These are phyloP conservation scores for Eilema caniola DNA, from an alignment of 2,888 invertebrate species.

Conservation along the genomic window DNA sequence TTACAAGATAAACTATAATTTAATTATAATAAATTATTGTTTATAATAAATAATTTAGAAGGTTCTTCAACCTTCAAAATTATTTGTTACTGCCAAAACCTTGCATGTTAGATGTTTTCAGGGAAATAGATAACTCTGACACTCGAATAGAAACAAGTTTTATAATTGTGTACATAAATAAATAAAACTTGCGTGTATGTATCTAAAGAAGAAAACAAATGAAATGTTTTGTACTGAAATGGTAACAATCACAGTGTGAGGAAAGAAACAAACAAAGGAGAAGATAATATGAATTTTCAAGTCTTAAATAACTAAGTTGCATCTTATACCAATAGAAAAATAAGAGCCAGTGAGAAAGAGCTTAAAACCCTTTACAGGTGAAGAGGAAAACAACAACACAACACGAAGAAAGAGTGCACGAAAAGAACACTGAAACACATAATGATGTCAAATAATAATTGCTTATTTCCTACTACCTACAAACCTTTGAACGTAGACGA, in stretches of 20 bases:
- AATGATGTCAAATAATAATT: neutral
- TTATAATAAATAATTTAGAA: too few relatives aligned
- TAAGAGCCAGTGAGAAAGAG: neutral
- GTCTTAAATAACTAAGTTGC: neutral
- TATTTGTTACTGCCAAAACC: neutral
- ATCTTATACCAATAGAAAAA: neutral
- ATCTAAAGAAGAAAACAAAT: neutral
- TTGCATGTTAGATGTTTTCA: neutral
- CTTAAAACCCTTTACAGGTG: slow-evolving; percentile 1
- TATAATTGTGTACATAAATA: too few relatives aligned
- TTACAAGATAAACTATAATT: slow-evolving; percentile 7
- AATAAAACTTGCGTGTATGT: neutral
- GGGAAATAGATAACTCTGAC: neutral
- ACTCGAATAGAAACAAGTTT: too few relatives aligned
- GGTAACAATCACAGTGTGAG: neutral
- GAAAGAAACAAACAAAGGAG: neutral
- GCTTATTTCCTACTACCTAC: too few relatives aligned
- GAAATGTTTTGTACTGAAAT: neutral
- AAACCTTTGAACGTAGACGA: neutral
- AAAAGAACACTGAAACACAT: neutral
- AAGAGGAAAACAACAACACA: neutral
- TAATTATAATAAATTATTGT: too few relatives aligned
- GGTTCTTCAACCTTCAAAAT: too few relatives aligned
- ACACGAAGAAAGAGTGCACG: neutral
- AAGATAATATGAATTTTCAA: neutral